Evolutionary conservation across 64 coral and sea anemone genomes (phyloP), one percentile per base, ranked within the genome.

Genomic region (Stichodactyla helianthus): DNA sequence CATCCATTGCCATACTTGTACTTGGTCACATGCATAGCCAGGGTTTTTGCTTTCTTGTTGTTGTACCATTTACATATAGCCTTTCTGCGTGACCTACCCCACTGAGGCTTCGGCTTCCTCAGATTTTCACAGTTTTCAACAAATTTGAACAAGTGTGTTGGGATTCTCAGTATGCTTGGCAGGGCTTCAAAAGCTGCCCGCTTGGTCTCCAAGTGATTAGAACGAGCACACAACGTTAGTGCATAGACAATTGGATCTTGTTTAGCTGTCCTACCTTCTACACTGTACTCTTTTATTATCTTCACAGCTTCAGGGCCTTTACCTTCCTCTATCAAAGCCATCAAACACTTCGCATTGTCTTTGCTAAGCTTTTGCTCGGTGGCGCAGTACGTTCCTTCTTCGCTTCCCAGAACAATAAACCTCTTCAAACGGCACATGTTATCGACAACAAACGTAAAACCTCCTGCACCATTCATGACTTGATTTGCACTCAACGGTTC

Each of bases 11-110:
- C 87, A 18, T 94, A 90, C 77, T 98, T 89, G 82, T 98, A 98
- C 77, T 98, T 98, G 2, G 96, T 98, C 35, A 98, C 93, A 87
- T 89, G 89, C 19, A 60, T 85, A 0, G 96, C 93, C 16, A 98
- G 87, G 25, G 71, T 84, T 20, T 59, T 92, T 5, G 84, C 86
- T 85, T 85, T 90, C 55, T 98, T 98, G 0, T 80, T 62, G 25
- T 82, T 95, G 64, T 98, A 98, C 96, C 96, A 98, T 54, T 98
- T 94, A 79, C 89, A 85, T 70, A 98, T 89, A 4, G 92, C 96
- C 76, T 94, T 95, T 5, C 96, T 87, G 59, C 89, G 87, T 18
- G 96, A 84, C 22, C 96, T 55, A 0, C 96, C 93, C 96, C 96
- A 98, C 17, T 93, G 93, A 57, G 77, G 82, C 10, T 78, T 86